Evolutionary conservation across 92 coral and sea anemone species (phyloP), one percentile per base, ranked within the genome.

Genomic region (Pocillopora meandrina): DNA sequence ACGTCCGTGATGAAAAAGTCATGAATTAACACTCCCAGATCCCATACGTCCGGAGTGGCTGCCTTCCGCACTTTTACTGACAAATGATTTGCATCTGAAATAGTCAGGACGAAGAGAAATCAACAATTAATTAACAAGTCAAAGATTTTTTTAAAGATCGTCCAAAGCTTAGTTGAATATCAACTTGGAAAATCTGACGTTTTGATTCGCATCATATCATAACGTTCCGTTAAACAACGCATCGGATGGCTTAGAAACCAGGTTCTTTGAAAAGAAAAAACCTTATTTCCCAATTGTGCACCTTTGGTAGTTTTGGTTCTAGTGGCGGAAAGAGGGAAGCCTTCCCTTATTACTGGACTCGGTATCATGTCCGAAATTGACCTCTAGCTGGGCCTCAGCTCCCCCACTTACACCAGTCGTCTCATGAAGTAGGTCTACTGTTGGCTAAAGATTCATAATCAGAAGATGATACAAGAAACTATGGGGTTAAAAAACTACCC

Each of bases 41-140:
- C 84, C 88, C 88, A 84, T 68, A 84, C 56, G 60, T 84, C 88
- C 9, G 66, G 88, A 20, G 83, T 34, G 13, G 82, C 88, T 9
- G 88, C 82, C 71, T 77, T 84, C 36, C 76, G 88, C 15, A 84
- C 76, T 67, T 72, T 58, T 18, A 56, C 19, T 11, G 88, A 18
- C 76, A 84, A 84, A 42, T 77, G 82, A 59, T 84, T 36, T 33
- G 42, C 47, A 34, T 84, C 88, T 84, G 83, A 10, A 65, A 69
- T 18, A n/a, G 19, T 3, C 34, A 56, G 21, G 16, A 77, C 20
- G 71, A 60, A n/a, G 34, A 57, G 36, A 42, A 31, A 36, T 60
- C 68, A 73, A 36, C 52, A 33, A 20, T 2, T 1, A 5, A 11
- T 10, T 12, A 73, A 11, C 12, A 66, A 4, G 72, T 59, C 21